Base-by-base conservation (phyloP, 1,140 invertebrate genomes). In the Paralvinella palmiformis region DNA sequence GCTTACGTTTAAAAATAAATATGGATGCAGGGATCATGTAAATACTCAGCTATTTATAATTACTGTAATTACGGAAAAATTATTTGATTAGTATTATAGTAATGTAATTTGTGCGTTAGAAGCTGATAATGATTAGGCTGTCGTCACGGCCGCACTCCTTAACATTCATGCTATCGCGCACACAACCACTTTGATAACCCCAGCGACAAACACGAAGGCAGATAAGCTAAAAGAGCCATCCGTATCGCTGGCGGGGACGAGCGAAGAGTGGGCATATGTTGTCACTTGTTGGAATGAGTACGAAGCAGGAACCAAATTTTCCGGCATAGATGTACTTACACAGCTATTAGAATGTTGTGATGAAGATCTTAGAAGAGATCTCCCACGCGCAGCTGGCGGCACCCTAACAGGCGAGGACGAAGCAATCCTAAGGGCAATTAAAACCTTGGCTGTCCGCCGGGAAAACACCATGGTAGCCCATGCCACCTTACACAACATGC, bases 301-400 rank as follows among this genome's bases (percentile, higher is more conserved):
- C 44, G 50, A 62, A 1, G 17, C 44, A 56, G 65, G 63, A 0
- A 72, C 67, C 3, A 64, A 65, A 27, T 50, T 69, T 0, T 44
- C 55, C 1, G 71, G 65, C 44, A 24, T 15, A 24, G 67, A 67
- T 33, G 7, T 41, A 1, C 50, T 64, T 4, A 56, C 66, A 3
- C 69, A 70, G 53, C 59, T 72, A 0, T 44, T 72, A 1, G 63
- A 68, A 60, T 70, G 71, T 24, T 72, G 71, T 60, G 61, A 65
- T 48, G 64, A 68, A 27, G 13, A 31, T 1, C 56, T 69, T 0
- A 35, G 65, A 4, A 65, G 29, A 33, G 62, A 72, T 31, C 57
- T 72, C 15, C 70, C 65, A 44, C 44, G 69, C 33, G 32, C 59
- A 32, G 31, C 64, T 4, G 55, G 67, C 15, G 69, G 56, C 3